Evolutionary conservation across 2,113 vertebrate species (phyloP).

Genomic region (Oncorhynchus mykiss): DNA sequence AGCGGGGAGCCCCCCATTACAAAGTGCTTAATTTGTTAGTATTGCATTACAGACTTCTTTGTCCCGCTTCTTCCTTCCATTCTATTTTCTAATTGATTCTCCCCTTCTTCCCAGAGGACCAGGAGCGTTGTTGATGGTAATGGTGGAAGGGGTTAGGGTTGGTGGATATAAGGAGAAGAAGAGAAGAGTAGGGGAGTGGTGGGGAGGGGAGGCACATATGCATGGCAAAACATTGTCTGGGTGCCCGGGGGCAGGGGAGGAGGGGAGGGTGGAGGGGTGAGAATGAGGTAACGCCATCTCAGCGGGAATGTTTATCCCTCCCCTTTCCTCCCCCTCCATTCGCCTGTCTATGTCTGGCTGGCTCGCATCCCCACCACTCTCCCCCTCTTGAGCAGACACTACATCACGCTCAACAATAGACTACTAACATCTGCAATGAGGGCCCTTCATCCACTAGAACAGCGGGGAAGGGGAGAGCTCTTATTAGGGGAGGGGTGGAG

Average conservation of each 20-base stretch:
- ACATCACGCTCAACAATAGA: constrained; percentile 52
- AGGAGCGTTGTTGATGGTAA: background rate
- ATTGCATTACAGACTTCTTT: constrained; percentile 65
- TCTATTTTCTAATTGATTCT: constrained; percentile 40
- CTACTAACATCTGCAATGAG: constrained; percentile 59
- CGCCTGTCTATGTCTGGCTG: constrained; percentile 21
- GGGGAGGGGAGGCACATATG: background rate
- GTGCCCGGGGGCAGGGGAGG: background rate
- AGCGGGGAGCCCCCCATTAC: constrained; percentile 54
- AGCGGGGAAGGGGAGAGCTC: constrained; percentile 43
- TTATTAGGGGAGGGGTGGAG: constrained; percentile 5
- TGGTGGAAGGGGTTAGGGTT: constrained; percentile 28
- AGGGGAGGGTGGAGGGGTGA: constrained; percentile 1
- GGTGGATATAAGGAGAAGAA: constrained; percentile 7
- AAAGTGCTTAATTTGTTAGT: constrained; percentile 61
- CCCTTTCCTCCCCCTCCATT: background rate
- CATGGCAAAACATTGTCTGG: background rate
- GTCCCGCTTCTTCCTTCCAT: constrained; percentile 27
- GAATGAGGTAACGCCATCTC: constrained; percentile 50
- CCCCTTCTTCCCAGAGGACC: background rate
- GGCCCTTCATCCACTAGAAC: constrained; percentile 49
- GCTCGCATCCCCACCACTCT: background rate
- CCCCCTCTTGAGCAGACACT: constrained; percentile 29
- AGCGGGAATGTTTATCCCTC: background rate
- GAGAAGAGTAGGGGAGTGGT: background rate